These are phyloP conservation scores for Frieseomelitta varia DNA, from an alignment of 1,140 invertebrate genomes.

Conservation along the genomic window DNA sequence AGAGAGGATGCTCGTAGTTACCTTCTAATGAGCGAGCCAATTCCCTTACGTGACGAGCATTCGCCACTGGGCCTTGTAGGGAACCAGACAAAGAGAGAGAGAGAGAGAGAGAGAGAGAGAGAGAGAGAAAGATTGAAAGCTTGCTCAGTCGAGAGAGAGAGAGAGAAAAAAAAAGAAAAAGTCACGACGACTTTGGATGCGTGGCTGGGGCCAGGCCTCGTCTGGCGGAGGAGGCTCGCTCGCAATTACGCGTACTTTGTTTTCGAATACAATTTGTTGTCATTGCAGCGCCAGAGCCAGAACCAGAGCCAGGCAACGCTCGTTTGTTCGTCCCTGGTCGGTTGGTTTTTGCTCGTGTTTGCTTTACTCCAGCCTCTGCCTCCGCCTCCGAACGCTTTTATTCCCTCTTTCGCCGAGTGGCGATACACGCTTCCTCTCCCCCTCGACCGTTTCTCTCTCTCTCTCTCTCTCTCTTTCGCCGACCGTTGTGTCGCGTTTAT, in stretches of 20 bases:
- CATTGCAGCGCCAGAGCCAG: background rate
- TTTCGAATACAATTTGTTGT: conserved; percentile 47
- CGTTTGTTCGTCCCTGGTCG: background rate
- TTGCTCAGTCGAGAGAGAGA: background rate
- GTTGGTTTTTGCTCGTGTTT: conserved; percentile 34
- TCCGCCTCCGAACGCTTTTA: conserved; percentile 1
- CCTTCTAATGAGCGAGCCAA: conserved; percentile 69
- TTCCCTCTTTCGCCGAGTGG: conserved; percentile 27
- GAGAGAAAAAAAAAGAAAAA: conserved; percentile 8
- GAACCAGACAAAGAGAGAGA: background rate
- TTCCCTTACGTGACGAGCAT: conserved; percentile 68
- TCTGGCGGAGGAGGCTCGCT: background rate
- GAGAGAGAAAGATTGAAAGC: no score
- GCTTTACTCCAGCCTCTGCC: background rate
- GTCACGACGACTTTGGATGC: background rate
- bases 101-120: no score
- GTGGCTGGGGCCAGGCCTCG: background rate
- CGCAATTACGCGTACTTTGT: conserved; percentile 52
- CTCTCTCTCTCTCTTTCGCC: no score
- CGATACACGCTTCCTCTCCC: background rate
- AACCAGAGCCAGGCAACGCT: background rate
- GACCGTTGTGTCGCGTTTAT: conserved; percentile 35
- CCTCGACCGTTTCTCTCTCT: background rate
- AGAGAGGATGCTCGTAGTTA: conserved; percentile 64
- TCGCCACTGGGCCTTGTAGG: conserved; percentile 29